A percentile compares a stretch with the other conserved stretches of the same genome.
Conservation (phyloP, 2,113 vertebrate genomes). For the Vireo altiloquus region DNA sequence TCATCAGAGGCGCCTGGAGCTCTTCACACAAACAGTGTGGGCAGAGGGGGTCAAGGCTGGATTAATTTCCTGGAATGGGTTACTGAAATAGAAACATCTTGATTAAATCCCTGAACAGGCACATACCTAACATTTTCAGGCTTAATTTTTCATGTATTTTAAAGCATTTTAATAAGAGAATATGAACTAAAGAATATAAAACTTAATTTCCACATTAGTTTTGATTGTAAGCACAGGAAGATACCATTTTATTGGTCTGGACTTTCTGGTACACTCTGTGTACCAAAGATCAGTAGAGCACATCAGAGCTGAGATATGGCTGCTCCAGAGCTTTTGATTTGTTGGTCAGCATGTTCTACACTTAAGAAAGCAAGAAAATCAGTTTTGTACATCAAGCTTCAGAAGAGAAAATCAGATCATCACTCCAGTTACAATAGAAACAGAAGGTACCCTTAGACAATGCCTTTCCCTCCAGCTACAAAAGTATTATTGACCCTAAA, state of each 20-base stretch:
- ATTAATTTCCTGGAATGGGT: slow-evolving; percentile 43
- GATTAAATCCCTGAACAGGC: background rate
- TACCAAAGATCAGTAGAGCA: background rate
- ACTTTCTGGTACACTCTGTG: background rate
- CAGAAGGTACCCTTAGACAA: background rate
- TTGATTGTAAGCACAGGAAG: background rate
- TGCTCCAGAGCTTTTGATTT: background rate
- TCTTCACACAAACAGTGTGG: slow-evolving; percentile 13
- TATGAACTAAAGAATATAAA: background rate
- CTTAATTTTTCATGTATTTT: background rate
- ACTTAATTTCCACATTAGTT: background rate
- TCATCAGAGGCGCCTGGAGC: background rate
- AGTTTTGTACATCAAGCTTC: background rate
- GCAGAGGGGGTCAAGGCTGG: background rate
- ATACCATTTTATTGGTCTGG: background rate
- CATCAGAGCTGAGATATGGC: background rate
- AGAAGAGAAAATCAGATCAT: background rate
- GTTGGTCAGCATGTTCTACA: background rate
- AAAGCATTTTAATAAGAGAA: background rate
- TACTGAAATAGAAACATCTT: slow-evolving; percentile 46
- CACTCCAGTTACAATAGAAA: background rate
- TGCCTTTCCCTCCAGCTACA: background rate
- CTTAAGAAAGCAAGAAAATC: background rate
- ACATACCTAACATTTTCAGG: background rate
- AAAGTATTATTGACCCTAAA: background rate